A percentile compares a stretch with the other conserved stretches of the same genome.
Conservation (phyloP, 2,113 vertebrate genomes). For the Marmota monax region DNA sequence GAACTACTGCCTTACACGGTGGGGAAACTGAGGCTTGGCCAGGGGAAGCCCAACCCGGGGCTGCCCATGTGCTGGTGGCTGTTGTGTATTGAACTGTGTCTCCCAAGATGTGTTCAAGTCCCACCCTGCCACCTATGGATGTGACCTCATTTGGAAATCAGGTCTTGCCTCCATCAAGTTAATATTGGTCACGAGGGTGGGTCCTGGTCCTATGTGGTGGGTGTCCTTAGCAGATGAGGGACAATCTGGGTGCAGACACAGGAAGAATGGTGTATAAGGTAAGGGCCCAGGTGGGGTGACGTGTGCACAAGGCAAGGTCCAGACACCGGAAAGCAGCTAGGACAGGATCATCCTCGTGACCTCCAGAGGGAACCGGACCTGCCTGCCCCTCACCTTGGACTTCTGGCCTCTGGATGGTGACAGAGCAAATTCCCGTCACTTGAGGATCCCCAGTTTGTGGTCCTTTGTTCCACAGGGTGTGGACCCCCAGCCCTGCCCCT, state of each 20-base stretch:
- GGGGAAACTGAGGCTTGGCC: neutral
- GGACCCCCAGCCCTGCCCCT: neutral
- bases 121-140: no score
- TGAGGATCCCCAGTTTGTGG: no score
- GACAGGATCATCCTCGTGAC: neutral
- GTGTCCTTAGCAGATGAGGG: neutral
- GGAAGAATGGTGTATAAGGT: rapidly evolving
- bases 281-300: rapidly evolving
- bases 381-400: neutral
- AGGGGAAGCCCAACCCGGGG: neutral
- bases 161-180: neutral
- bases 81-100: no score
- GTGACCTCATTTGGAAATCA: neutral
- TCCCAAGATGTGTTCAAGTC: neutral
- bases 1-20: neutral
- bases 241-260: rapidly evolving
- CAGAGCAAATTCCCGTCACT: no score
- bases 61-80: neutral
- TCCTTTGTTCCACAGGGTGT: neutral
- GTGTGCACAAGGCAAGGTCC: rapidly evolving
- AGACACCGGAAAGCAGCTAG: neutral
- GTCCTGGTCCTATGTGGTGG: neutral
- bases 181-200: neutral
- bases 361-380: rapidly evolving
- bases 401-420: rapidly evolving